Evolutionary conservation across 2,113 vertebrate genomes (phyloP), one percentile per base, ranked within the genome.

Genomic region (Sitta europaea): DNA sequence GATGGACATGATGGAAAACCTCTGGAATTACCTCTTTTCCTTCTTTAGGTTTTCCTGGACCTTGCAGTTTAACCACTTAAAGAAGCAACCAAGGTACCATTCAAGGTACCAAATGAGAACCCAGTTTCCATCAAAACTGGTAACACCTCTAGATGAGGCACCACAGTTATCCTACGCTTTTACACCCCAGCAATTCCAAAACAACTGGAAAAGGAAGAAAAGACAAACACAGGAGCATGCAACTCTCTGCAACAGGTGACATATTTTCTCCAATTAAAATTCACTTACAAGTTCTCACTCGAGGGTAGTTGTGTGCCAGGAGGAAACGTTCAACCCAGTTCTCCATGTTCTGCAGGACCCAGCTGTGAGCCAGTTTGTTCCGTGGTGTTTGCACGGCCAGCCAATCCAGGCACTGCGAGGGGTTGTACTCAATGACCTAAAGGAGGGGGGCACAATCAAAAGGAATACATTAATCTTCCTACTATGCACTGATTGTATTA

Each of bases 311-410:
- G 98, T 99, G 99, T 15, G 99, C 99, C 97, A 99, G 97, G 90
- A 99, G 98, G 97, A 99, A 99, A 35, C 99, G 98, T 59, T 99
- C 99, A 36, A 99, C 99, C 99, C 99, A 99, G 98, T 99, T 99
- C 89, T 99, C 99, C 99, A 99, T 99, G 98, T 99, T 99, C 97
- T 99, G 99, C 93, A 99, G 98, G 36, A 99, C 99, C 99, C 99
- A 99, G 97, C 99, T 99, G 98, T 99, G 99, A 66, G 99, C 99
- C 50, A 99, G 98, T 72, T 99, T 99, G 97, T 99, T 99, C 77
- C 99, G 98, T 55, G 99, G 99, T 1, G 99, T 99, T 96, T 99
- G 99, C 20, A 99, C 99, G 23, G 99, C 99, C 97, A 99, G 95
- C 99, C 99, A 99, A 87, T 99, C 99, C 97, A 99, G 98, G 97